Base-by-base conservation (phyloP, 2,888 invertebrate species). In the Sinelater perroti region DNA sequence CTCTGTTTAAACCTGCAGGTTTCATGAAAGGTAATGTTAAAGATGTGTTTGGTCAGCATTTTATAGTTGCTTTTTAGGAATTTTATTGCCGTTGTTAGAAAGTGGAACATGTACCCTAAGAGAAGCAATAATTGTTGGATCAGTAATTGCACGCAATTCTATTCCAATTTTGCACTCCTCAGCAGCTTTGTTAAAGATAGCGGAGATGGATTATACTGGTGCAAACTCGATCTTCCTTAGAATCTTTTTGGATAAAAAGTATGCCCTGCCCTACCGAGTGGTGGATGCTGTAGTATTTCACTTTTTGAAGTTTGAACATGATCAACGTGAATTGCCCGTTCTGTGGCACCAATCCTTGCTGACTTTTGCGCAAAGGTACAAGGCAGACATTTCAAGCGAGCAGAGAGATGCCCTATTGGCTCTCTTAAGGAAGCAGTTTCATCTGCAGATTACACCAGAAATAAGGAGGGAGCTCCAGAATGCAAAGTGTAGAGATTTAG, bases 141-240 rank as follows among this genome's bases (percentile, higher is more conserved):
- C 97, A 40, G 90, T 99, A 1, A 75, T 99, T 50, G 88, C 91
- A 0, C 90, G 93, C 67, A 93, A 90, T 76, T 95, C 96, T 0
- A 92, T 99, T 40, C 98, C 98, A 0, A 89, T 96, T 51, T 81
- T 97, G 18, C 97, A 99, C 79, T 95, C 98, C 0, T 92, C 95
- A 21, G 97, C 97, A 1, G 95, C 97, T 18, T 86, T 99, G 72
- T 79, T 97, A 18, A 94, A 95, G 81, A 93, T 99, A 55, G 96
- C 97, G 31, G 96, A 97, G 81, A 97, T 98, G 97, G 94, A 93
- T 69, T 97, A 97, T 73, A 91, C 90, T 16, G 98, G 98, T 1
- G 94, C 97, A 0, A 97, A 92, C 78, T 97, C 96, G 21, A 93
- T 98, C 71, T 95, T 99, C 74, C 82, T 99, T 51, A 83, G 96